Conservation (phyloP, 2,113 vertebrate genomes). For the Notechis scutatus region DNA sequence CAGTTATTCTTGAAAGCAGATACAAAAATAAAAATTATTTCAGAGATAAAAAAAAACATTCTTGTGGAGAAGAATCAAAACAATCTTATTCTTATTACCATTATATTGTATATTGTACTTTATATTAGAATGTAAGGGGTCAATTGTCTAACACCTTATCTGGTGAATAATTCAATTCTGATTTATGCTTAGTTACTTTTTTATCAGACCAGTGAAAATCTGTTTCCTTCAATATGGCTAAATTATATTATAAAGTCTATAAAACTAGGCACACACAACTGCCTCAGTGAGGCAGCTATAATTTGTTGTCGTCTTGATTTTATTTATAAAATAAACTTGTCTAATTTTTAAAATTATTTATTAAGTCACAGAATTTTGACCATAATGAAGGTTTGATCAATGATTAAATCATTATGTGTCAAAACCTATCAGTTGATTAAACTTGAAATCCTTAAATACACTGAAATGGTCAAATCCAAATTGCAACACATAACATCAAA, state of each 20-base stretch:
- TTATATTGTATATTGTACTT: not conserved
- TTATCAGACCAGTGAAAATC: not conserved
- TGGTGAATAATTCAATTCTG: not conserved
- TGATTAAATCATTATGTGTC: not conserved
- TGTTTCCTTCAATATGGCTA: not conserved
- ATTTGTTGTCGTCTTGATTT: not conserved
- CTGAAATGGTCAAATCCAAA: conserved; percentile 5
- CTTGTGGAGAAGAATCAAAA: not conserved
- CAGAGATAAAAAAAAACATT: not conserved
- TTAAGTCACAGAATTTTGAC: not conserved
- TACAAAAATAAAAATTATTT: not conserved
- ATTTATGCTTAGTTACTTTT: not conserved
- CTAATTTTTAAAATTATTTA: not conserved
- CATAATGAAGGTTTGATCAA: not conserved
- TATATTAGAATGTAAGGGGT: not conserved
- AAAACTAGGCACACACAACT: not conserved
- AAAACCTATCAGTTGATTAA: not conserved
- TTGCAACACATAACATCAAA: not conserved
- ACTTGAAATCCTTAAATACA: conserved; percentile 3
- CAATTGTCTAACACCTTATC: not conserved
- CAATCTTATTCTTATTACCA: not conserved
- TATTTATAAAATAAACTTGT: not conserved
- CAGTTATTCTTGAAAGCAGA: not conserved
- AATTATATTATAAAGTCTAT: not conserved
- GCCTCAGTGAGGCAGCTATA: not conserved